Evolutionary conservation across 2,113 vertebrate genomes (phyloP), one percentile per base, ranked within the genome.

Genomic region (Alligator sinensis): DNA sequence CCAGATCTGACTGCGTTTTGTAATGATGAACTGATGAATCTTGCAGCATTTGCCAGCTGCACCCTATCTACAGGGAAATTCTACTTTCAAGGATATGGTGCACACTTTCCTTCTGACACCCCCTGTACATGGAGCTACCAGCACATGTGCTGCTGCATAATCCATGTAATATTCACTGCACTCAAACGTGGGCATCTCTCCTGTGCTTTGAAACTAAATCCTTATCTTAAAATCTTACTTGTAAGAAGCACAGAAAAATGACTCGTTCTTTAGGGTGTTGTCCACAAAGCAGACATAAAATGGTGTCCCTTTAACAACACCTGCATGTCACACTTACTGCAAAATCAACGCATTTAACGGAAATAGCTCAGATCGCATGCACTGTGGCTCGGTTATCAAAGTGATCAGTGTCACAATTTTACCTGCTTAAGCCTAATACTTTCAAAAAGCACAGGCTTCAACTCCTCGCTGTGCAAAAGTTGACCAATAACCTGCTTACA

Each of bases 341-440:
- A 91, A 80, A 22, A 86, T 72, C 59, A 66, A 93, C 89, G 80
- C 60, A 88, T 86, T 96, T 94, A 97, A 95, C 87, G 89, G 97
- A 95, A 92, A 88, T 2, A 90, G 84, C 72, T 84, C 77, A 0
- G 84, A 92, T 96, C 90, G 80, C 85, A 77, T 38, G 5, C 82
- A 18, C 84, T 84, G 18, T 77, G 57, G 89, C 94, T 94, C n/a
- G 88, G 96, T 95, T 86, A 97, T 70, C 89, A 1, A 88, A 34
- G 61, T 55, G 88, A 96, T 63, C 22, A 6, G 90, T 90, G 90
- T 89, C 95, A 94, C 84, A 89, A 87, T 91, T 80, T 92, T 90
- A 77, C 91, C 97, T 97, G 95, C 94, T 94, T 94, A 96, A 93
- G 91, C 82, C 93, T 88, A 95, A 95, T 47, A 7, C 86, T 58